Evolutionary conservation across 2,113 vertebrate species (phyloP).

Genomic region (Verasper variegatus): DNA sequence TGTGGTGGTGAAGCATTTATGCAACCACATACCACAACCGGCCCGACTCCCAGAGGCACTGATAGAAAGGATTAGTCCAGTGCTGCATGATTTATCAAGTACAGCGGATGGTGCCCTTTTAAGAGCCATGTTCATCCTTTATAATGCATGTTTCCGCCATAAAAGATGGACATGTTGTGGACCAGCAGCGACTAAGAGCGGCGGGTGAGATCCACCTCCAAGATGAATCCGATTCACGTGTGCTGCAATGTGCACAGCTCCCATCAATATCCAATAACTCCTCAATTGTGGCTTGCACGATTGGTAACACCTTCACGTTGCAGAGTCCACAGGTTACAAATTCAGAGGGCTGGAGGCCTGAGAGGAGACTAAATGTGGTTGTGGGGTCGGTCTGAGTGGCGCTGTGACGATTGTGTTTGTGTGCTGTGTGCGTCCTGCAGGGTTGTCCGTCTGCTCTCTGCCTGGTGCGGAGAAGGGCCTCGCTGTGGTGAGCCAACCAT

Average conservation of each 20-base stretch:
- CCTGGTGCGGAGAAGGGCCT: slow-evolving; percentile 60
- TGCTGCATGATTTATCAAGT: slow-evolving; percentile 70
- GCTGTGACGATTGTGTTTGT: slow-evolving; percentile 33
- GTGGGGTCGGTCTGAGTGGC: slow-evolving; percentile 5
- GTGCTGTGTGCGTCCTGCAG: slow-evolving; percentile 59
- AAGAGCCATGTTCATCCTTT: slow-evolving; percentile 67
- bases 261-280: slow-evolving; percentile 58
- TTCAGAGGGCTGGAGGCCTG: slow-evolving; percentile 19
- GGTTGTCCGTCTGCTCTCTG: slow-evolving; percentile 65
- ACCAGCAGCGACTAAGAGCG: slow-evolving; percentile 20
- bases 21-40: slow-evolving; percentile 16
- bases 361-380: slow-evolving; percentile 9
- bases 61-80: slow-evolving; percentile 54
- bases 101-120: slow-evolving; percentile 49
- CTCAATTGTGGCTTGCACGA: slow-evolving; percentile 40
- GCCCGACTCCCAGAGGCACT: slow-evolving; percentile 19
- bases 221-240: slow-evolving; percentile 9
- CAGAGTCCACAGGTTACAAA: slow-evolving; percentile 39
- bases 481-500: slow-evolving; percentile 63
- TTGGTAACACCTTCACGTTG: slow-evolving; percentile 38
- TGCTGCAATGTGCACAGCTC: slow-evolving; percentile 43
- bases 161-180: slow-evolving; percentile 34
- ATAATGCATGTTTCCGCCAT: slow-evolving; percentile 65
- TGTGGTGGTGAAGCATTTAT: slow-evolving; percentile 19
- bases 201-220: slow-evolving; percentile 12